A percentile compares a stretch with the other conserved stretches of the same genome.
Evolutionary conservation across 2,113 vertebrate genomes (phyloP).

Genomic region (Talpa occidentalis): DNA sequence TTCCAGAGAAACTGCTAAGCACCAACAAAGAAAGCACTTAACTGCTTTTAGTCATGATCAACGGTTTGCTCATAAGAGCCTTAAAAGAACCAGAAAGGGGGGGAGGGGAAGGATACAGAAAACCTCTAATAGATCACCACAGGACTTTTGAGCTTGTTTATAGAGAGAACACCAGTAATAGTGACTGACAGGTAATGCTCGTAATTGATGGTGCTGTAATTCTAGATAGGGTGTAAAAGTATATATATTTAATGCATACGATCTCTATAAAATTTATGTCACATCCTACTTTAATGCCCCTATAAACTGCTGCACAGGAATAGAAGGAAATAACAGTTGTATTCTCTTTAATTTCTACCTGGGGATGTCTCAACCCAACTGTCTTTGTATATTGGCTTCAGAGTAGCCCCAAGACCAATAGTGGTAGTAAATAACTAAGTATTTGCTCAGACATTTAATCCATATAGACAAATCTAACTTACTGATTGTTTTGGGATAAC

Average conservation of each 20-base stretch:
- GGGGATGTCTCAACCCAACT: background rate
- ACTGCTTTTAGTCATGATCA: constrained; percentile 74
- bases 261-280: constrained; percentile 59
- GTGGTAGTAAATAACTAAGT: background rate
- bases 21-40: constrained; percentile 77
- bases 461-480: constrained; percentile 32
- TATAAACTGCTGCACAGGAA: constrained; percentile 50
- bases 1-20: constrained; percentile 72
- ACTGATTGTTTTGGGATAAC: background rate
- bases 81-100: constrained; percentile 69
- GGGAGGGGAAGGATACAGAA: constrained; percentile 55
- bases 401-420: background rate
- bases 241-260: constrained; percentile 68
- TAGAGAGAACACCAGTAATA: background rate
- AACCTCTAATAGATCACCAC: constrained; percentile 68
- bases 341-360: background rate
- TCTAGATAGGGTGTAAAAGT: constrained; percentile 28
- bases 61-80: constrained; percentile 66
- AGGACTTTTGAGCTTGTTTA: constrained; percentile 59
- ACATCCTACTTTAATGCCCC: constrained; percentile 35
- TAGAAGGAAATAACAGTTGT: constrained; percentile 44
- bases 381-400: background rate
- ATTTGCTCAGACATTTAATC: constrained; percentile 28
- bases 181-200: constrained; percentile 36
- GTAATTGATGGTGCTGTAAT: constrained; percentile 50